Evolutionary conservation across 2,888 invertebrate species (phyloP).

Genomic region (Synergus gifuensis): DNA sequence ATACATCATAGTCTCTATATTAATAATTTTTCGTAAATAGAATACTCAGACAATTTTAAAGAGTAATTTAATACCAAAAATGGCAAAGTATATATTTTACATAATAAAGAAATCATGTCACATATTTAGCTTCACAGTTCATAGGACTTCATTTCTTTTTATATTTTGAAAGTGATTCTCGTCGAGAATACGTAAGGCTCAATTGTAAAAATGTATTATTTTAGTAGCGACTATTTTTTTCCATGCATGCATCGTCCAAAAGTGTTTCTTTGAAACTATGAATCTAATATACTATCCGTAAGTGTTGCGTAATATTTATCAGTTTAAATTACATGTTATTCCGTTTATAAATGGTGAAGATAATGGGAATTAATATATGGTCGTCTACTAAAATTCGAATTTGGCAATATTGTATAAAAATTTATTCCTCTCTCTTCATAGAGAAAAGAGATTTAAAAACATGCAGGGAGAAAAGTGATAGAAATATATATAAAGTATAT

Average conservation of each 20-base stretch:
- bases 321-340: background rate
- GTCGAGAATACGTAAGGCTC: background rate
- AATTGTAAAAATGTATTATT: background rate
- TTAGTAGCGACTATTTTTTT: background rate
- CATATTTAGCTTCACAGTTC: background rate
- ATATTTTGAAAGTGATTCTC: background rate
- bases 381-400: background rate
- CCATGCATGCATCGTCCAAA: background rate
- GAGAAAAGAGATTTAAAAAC: background rate
- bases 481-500: background rate
- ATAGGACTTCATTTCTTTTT: background rate
- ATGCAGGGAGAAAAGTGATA: background rate
- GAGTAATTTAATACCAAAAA: slow-evolving; percentile 9
- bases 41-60: slow-evolving; percentile 2
- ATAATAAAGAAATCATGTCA: background rate
- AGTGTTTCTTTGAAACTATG: background rate
- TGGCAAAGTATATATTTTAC: background rate
- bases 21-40: background rate
- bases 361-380: background rate
- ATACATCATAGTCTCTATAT: background rate
- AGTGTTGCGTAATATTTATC: background rate
- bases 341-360: background rate
- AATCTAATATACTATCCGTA: background rate
- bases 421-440: background rate
- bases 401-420: background rate